phyloP scores from a whole-genome alignment of 2,113 vertebrate genomes.

The Neoarius graeffei region DNA sequence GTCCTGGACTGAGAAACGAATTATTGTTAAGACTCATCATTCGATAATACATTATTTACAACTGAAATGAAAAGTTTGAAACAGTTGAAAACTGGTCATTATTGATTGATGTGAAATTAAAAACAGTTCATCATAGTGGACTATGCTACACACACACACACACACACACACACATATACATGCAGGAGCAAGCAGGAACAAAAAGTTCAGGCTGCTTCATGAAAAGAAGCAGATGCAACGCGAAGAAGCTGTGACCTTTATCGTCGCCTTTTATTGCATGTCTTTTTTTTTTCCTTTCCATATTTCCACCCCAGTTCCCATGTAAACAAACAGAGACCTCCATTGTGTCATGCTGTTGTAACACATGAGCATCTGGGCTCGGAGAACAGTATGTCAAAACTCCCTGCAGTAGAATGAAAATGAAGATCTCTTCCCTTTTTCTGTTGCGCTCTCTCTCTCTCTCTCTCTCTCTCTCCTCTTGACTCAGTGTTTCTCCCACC shows the following conservation, averaged over 20 bases:
- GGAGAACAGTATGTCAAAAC: slow-evolving; percentile 69
- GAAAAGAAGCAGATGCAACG: slow-evolving; percentile 48
- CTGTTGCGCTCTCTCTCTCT: not conserved
- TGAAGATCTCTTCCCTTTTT: slow-evolving; percentile 73
- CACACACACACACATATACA: slow-evolving; percentile 29
- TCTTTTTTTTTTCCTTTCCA: slow-evolving; percentile 25
- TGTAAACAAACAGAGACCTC: slow-evolving; percentile 73
- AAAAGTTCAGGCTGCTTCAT: slow-evolving; percentile 36
- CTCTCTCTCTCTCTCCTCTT: slow-evolving; percentile 53
- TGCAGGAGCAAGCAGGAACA: slow-evolving; percentile 48
- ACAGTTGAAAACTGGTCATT: not conserved
- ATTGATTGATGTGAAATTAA: not conserved
- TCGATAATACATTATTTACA: not conserved
- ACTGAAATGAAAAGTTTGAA: not conserved
- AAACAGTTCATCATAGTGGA: not conserved
- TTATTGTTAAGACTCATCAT: not conserved
- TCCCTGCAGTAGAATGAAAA: slow-evolving; percentile 75
- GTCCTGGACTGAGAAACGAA: not conserved
- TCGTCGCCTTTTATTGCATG: slow-evolving; percentile 51
- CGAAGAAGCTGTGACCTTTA: slow-evolving; percentile 60
- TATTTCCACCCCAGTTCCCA: slow-evolving; percentile 61
- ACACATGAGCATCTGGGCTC: slow-evolving; percentile 67
- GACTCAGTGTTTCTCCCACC: slow-evolving; percentile 19
- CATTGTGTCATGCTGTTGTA: slow-evolving; percentile 67
- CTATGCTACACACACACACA: slow-evolving; percentile 28